Evolutionary conservation across 2,888 invertebrate genomes (phyloP).

Genomic region (Rutpela maculata): DNA sequence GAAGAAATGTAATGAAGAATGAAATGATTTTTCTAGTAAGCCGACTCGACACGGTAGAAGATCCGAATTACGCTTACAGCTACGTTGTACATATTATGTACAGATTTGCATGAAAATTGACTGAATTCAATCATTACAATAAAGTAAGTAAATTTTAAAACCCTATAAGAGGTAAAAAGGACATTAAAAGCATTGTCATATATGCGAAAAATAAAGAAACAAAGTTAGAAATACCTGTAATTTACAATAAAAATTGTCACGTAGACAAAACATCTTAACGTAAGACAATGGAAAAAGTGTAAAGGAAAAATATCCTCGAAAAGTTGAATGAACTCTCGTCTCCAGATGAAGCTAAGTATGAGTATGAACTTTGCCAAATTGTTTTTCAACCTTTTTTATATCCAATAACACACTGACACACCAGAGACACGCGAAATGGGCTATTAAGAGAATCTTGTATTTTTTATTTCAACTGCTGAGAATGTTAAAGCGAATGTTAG

Average conservation of each 20-base stretch:
- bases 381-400: constrained; percentile 10
- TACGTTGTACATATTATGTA: too few species aligned
- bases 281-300: background rate
- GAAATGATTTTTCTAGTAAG: too few species aligned
- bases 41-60: too few species aligned
- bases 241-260: background rate
- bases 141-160: too few species aligned
- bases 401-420: constrained; percentile 25
- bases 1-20: too few species aligned
- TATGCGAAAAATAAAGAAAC: too few species aligned
- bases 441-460: background rate
- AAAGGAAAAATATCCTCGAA: background rate
- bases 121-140: too few species aligned
- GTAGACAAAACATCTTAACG: constrained; percentile 1
- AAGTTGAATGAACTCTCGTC: background rate
- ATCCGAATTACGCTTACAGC: too few species aligned
- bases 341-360: background rate
- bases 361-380: constrained; percentile 20
- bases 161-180: too few species aligned
- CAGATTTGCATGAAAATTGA: too few species aligned
- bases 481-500: background rate
- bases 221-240: background rate
- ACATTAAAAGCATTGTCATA: too few species aligned
- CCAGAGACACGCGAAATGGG: constrained; percentile 2
- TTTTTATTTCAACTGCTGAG: background rate